A percentile compares a stretch with the other conserved stretches of the same genome.
Evolutionary conservation across 2,888 invertebrate genomes (phyloP).

Genomic region (Drosophila antonietae): DNA sequence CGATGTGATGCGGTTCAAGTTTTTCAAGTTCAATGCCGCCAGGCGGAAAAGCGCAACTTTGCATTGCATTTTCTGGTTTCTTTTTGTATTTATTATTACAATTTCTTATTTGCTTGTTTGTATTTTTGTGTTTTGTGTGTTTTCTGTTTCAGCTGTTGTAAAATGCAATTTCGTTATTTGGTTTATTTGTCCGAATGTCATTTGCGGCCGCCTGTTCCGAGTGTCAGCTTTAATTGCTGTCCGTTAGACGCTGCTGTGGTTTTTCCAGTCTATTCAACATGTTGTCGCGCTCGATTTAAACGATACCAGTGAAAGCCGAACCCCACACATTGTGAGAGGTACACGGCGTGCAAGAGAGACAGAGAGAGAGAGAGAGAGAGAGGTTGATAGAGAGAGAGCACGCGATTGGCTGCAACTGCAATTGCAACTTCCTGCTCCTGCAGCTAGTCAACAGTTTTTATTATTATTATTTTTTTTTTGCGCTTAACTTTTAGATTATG

Average conservation of each 20-base stretch:
- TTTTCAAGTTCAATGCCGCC: conserved; percentile 80
- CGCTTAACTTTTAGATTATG: not conserved
- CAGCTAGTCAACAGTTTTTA: not conserved
- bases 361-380: not conserved
- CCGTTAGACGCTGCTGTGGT: conserved; percentile 45
- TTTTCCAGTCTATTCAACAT: conserved; percentile 64
- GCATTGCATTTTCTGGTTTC: conserved; percentile 29
- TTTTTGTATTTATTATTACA: conserved; percentile 25
- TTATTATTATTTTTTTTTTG: not conserved
- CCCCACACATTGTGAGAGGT: conserved; percentile 15
- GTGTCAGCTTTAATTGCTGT: conserved; percentile 66
- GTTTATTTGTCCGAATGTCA: conserved; percentile 46
- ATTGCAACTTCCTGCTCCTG: conserved; percentile 15
- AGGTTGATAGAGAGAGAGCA: not conserved
- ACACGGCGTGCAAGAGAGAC: not conserved
- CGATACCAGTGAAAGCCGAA: conserved; percentile 71
- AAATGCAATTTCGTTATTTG: conserved; percentile 79
- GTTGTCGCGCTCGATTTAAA: conserved; percentile 54
- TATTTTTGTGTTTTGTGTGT: conserved; percentile 3
- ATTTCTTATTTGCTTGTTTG: conserved; percentile 7
- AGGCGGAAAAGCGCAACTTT: conserved; percentile 66
- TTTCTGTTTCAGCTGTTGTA: conserved; percentile 32
- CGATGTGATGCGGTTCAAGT: conserved; percentile 36
- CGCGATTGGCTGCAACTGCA: not conserved
- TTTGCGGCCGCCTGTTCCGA: conserved; percentile 21